Conservation (phyloP, 2,888 invertebrate genomes). For the Cecidostiba fungosa region DNA sequence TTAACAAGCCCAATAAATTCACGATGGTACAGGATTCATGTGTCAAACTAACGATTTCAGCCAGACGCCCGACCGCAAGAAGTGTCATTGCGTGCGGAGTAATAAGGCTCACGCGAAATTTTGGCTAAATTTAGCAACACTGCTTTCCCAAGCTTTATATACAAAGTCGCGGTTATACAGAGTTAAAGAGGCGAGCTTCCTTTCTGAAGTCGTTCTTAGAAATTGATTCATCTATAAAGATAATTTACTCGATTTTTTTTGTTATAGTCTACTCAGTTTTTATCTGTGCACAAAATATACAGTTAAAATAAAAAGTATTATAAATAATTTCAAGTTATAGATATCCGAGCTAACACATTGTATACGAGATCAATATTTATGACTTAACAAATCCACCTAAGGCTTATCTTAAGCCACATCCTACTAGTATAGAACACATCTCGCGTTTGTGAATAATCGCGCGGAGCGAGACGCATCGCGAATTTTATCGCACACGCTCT, state of each 20-base stretch:
- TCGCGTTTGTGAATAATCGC: background rate
- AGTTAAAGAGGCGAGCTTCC: background rate
- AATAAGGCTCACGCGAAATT: background rate
- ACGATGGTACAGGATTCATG: background rate
- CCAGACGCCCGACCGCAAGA: background rate
- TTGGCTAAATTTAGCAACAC: background rate
- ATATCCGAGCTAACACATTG: too few species aligned
- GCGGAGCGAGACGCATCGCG: background rate
- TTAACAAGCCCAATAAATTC: background rate
- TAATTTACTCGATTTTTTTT: background rate
- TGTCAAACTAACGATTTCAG: background rate
- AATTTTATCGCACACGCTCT: background rate
- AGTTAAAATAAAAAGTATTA: too few species aligned
- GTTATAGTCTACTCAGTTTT: background rate
- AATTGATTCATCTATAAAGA: background rate
- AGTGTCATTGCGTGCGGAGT: background rate
- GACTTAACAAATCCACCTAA: background rate
- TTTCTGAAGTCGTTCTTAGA: background rate
- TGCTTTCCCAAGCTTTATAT: background rate
- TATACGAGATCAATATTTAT: background rate
- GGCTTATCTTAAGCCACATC: background rate
- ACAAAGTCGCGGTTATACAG: slow-evolving; percentile 2
- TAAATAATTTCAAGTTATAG: too few species aligned
- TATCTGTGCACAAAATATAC: background rate
- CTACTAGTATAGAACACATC: background rate